A percentile compares a stretch with the other conserved stretches of the same genome.
Conservation (phyloP, 2,797 vertebrate species). For the Cryptoblepharus egeriae region DNA sequence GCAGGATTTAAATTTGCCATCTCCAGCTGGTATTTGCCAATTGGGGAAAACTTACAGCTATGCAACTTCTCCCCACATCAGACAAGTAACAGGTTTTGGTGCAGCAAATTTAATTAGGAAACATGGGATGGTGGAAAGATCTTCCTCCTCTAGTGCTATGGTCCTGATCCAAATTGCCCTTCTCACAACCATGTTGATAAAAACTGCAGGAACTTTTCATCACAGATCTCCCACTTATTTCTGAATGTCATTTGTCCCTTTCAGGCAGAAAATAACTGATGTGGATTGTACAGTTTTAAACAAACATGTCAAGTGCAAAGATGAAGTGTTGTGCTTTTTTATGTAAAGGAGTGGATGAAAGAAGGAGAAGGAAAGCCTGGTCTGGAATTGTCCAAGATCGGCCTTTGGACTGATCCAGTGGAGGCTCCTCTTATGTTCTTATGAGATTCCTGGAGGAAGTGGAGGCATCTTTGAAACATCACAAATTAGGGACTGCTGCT, state of each 20-base stretch:
- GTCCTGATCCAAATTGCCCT: too few relatives aligned
- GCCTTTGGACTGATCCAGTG: too few relatives aligned
- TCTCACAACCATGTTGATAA: too few relatives aligned
- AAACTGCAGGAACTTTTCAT: neutral
- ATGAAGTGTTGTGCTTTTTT: too few relatives aligned
- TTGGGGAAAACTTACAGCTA: neutral
- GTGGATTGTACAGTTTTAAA: neutral
- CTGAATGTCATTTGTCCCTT: neutral
- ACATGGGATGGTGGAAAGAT: neutral
- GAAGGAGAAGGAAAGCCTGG: neutral
- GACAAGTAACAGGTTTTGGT: neutral
- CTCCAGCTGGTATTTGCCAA: neutral
- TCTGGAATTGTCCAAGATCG: too few relatives aligned
- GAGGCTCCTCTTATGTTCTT: too few relatives aligned
- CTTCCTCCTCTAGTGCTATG: too few relatives aligned
- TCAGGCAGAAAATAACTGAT: neutral
- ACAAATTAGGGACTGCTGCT: too few relatives aligned
- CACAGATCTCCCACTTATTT: neutral
- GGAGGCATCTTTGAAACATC: too few relatives aligned
- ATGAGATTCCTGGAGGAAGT: too few relatives aligned
- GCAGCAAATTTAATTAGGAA: neutral
- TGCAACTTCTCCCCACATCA: too few relatives aligned
- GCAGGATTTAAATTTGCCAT: neutral
- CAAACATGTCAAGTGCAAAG: too few relatives aligned
- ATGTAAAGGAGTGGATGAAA: neutral